phyloP scores from a whole-genome alignment of 2,113 vertebrate genomes.

The Nannobrachium achirus region DNA sequence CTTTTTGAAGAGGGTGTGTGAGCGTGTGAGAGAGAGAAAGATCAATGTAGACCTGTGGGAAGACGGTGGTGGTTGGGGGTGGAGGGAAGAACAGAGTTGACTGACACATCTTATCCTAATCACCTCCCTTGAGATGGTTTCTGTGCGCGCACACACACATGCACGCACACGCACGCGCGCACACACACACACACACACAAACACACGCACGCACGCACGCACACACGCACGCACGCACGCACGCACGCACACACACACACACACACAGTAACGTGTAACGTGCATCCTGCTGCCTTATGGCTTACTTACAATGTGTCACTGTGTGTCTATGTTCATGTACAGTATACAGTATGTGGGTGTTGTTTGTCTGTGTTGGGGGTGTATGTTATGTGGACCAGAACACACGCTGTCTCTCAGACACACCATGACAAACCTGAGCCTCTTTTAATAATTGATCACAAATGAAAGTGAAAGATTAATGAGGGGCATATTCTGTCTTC shows the following conservation, averaged over 20 bases:
- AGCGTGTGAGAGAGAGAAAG: conserved; percentile 23
- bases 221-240: too few relatives aligned
- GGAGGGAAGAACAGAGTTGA: conserved; percentile 13
- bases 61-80: background rate
- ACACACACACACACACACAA: too few relatives aligned
- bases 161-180: too few relatives aligned
- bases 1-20: background rate
- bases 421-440: conserved; percentile 23
- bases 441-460: conserved; percentile 68
- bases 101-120: conserved; percentile 68
- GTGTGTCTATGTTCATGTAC: background rate
- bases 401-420: conserved; percentile 35
- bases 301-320: background rate
- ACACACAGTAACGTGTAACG: too few relatives aligned
- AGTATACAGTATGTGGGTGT: conserved; percentile 14
- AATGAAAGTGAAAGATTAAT: conserved; percentile 72
- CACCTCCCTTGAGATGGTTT: conserved; percentile 59
- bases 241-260: too few relatives aligned
- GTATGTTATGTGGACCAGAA: conserved; percentile 17
- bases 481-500: conserved; percentile 53
- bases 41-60: conserved; percentile 17
- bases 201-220: too few relatives aligned
- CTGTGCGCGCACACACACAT: background rate
- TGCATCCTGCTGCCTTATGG: too few relatives aligned
- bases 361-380: conserved; percentile 2